These are phyloP conservation scores for Coccyzus lansbergi DNA, from an alignment of 2,797 vertebrate genomes.

Conservation along the genomic window DNA sequence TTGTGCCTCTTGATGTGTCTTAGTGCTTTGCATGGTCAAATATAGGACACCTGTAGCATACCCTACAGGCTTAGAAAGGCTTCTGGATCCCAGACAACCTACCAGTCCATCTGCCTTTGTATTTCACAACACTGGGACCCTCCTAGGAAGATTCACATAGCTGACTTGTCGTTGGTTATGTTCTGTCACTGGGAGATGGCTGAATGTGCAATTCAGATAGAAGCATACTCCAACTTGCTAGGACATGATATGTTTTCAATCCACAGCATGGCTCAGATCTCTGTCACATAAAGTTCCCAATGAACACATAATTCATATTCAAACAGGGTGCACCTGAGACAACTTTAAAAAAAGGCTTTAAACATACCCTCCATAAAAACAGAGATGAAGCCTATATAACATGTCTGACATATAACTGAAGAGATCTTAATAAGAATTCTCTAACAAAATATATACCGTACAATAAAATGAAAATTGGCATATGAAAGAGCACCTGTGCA, in stretches of 20 bases:
- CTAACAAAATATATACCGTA: neutral
- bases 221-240: neutral
- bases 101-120: neutral
- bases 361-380: neutral
- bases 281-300: neutral
- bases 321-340: neutral
- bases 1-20: neutral
- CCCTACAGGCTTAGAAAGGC: neutral
- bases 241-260: neutral
- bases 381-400: neutral
- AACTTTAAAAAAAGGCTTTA: neutral
- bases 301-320: neutral
- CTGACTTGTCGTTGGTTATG: neutral
- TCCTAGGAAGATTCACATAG: neutral
- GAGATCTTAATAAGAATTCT: neutral
- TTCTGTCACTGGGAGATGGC: neutral
- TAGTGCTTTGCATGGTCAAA: neutral
- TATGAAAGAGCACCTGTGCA: neutral
- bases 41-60: neutral
- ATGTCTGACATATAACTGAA: neutral
- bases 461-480: neutral
- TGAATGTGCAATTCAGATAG: neutral
- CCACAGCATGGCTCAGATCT: neutral
- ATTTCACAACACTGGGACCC: neutral
- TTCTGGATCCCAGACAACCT: neutral